Evolutionary conservation across 2,113 vertebrate genomes (phyloP), one percentile per base, ranked within the genome.

Genomic region (Zosterops japonicus): DNA sequence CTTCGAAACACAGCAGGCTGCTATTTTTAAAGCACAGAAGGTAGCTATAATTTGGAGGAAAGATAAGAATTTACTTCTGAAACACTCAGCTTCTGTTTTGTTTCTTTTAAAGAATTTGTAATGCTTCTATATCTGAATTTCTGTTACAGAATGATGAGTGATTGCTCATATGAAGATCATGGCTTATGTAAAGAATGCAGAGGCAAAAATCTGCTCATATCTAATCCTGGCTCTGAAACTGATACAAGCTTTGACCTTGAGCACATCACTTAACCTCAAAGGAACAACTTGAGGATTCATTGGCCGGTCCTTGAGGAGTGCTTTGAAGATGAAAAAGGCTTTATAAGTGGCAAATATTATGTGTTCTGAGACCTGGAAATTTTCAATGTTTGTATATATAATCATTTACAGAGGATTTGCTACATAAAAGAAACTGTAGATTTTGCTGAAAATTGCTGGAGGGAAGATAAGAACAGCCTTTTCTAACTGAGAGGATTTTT

Each of bases 261-360:
- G 72, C 60, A 57, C 53, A 92, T 95, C 83, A 87, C 77, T 94
- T 96, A 92, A 86, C 86, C 92, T 93, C 80, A 89, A 83, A 97
- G 90, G 76, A 90, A 72, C 76, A 81, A 82, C 77, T 92, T 93
- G 56, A 88, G 53, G 83, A 89, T 95, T 94, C 92, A 93, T 94
- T 94, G 78, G 88, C 76, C 83, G 47, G 60, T 78, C 72, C 44
- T 92, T 56, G n/a, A 3, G 0, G 86, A 90, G n/a, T 57, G 49
- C 95, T 96, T 93, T 96, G 95, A 96, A 94, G 93, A 96, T 94
- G 87, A 95, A 95, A 95, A 94, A 57, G 68, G n/a, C 52, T 94
- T 89, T 78, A 21, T 76, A 87, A 90, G 68, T 93, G 76, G 57
- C 69, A 94, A 94, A 92, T 89, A 89, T 68, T 89, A 71, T 83